A percentile compares a stretch with the other conserved stretches of the same genome.
These are phyloP conservation scores for Eristalis intricaria DNA, from an alignment of 2,888 invertebrate genomes.

Conservation along the genomic window DNA sequence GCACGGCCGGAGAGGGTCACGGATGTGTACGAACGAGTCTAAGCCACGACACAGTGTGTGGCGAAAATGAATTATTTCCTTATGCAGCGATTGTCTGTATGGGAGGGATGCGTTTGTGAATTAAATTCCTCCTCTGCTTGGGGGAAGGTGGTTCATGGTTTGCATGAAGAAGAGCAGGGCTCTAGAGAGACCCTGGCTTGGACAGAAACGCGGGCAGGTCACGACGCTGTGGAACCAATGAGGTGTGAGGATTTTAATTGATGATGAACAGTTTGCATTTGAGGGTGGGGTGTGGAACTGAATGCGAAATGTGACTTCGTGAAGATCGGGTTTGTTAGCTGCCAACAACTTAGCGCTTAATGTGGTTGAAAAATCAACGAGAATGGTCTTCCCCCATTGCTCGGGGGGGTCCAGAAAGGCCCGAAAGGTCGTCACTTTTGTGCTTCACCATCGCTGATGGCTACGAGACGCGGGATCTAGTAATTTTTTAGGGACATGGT, in stretches of 20 bases:
- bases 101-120: background rate
- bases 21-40: background rate
- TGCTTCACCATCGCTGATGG: no score
- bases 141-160: constrained; percentile 11
- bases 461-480: no score
- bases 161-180: background rate
- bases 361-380: no score
- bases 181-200: background rate
- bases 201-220: background rate
- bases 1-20: constrained; percentile 7
- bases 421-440: no score
- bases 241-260: background rate
- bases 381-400: no score
- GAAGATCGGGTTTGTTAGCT: no score
- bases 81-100: background rate
- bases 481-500: no score
- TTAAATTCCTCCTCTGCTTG: background rate
- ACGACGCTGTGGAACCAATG: background rate
- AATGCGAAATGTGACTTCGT: no score
- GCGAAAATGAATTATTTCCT: constrained; percentile 49
- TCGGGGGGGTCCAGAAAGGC: no score
- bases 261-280: background rate
- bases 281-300: no score
- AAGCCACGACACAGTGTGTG: constrained; percentile 22
- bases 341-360: no score